Evolutionary conservation across 2,113 vertebrate genomes (phyloP), one percentile per base, ranked within the genome.

Genomic region (Pluvialis apricaria): DNA sequence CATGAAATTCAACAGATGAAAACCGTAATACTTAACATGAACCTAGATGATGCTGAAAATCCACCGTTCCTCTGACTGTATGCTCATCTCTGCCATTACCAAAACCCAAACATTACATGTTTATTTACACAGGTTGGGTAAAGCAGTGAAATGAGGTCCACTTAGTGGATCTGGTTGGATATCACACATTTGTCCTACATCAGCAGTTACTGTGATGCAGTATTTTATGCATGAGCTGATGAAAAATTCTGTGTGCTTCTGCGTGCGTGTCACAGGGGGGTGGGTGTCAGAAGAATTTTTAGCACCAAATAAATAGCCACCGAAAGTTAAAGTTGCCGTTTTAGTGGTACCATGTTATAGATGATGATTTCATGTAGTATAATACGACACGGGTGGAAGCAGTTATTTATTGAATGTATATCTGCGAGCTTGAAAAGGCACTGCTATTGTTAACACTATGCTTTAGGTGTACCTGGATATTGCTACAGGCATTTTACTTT

Each of bases 221-320:
- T 1, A 44, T 3, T 40, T 36, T 6, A 26, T 5, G 31, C 31
- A 9, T 2, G 5, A 71, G n/a, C 34, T 31, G 64, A 57, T 75
- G 57, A 75, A 80, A 70, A 81, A 57, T 60, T 18, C 64, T 31
- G 19, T 47, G 57, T 6, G 4, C 44, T 70, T 55, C 75, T 31
- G 15, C 3, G 11, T 14, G 26, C 1, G 11, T 57, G 45, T 24
- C 8, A 9, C 4, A 3, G 2, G 5, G 12, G 4, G 10, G 13
- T 4, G 13, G 21, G 21, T 5, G 8, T 42, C 72, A 40, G 19
- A 28, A 65, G 15, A 45, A 29, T 32, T 87, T 82, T 60, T 28
- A 44, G 58, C 64, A 79, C n/a, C 25, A 64, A 76, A 51, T 13
- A 55, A 90, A 47, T 45, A 87, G 60, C 9, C 26, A 51, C 26